Evolutionary conservation across 2,888 invertebrate species (phyloP), one percentile per base, ranked within the genome.

Genomic region (Luffia ferchaultella): DNA sequence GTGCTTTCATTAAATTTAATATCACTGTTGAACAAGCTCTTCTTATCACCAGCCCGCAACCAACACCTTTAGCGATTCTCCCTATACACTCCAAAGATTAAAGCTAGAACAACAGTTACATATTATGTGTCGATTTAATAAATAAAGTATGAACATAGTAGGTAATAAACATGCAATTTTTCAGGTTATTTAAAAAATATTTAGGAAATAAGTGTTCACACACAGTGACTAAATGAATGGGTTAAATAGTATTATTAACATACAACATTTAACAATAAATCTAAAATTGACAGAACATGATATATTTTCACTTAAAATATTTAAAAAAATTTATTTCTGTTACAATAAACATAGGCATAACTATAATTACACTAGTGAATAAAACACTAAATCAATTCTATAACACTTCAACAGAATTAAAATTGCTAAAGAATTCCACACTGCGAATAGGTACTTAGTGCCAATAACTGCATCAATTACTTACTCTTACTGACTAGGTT

Each of bases 401-500:
- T n/a, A 7, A 30, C 3, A 30, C 5, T 30, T 30, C 30, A 30
- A 30, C 30, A 30, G 12, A 30, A 30, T 30, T 30, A 30, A 59
- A 65, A 60, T 60, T 65, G 67, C 60, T 58, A 60, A 57, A 60
- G 58, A 48, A 60, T 57, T 57, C 63, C 60, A 62, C 63, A 65
- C 59, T 65, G 64, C 12, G 30, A 12, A 30, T 30, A 30, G 16
- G 12, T 17, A 30, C 60, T 63, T 82, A 85, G 85, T 85, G 85
- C 85, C 85, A 85, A 85, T 85, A 85, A 85, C 85, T 85, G 85
- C 73, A 75, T 70, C 74, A 73, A 67, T 79, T 79, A 73, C 73
- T 77, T 80, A 75, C 73, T 67, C 84, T 84, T 85, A 85, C 68
- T 68, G 76, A 62, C 84, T 84, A 84, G 73, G 73, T 83, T 83